phyloP scores from a whole-genome alignment of 2,888 invertebrate genomes.

The Fragum fragum region DNA sequence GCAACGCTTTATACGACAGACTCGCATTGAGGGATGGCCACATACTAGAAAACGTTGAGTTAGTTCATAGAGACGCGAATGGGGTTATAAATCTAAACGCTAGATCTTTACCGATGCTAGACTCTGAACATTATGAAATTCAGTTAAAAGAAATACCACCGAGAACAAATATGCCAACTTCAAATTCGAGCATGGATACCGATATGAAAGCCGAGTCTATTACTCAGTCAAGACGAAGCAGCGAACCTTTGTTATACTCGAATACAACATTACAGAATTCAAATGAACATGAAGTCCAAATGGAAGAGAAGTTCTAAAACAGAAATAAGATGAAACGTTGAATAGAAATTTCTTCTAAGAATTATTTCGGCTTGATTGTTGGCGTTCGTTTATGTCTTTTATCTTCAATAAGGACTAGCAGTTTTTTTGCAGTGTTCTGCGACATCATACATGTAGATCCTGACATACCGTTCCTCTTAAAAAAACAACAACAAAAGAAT shows the following conservation, averaged over 20 bases:
- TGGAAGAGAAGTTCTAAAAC: too few relatives aligned
- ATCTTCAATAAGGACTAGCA: too few relatives aligned
- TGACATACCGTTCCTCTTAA: too few relatives aligned
- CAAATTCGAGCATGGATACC: background rate
- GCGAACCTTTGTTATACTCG: background rate
- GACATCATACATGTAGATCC: too few relatives aligned
- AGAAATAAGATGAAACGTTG: too few relatives aligned
- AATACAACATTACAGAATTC: too few relatives aligned
- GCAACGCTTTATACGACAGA: conserved; percentile 18
- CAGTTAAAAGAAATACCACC: background rate
- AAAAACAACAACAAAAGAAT: too few relatives aligned
- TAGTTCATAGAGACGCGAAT: conserved; percentile 6
- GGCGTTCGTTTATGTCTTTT: too few relatives aligned
- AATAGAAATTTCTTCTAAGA: too few relatives aligned
- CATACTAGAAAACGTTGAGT: background rate
- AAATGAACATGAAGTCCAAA: too few relatives aligned
- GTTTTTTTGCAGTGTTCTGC: too few relatives aligned
- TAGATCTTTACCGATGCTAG: background rate
- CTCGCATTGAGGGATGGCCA: background rate
- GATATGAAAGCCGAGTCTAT: background rate
- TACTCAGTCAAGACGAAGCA: background rate
- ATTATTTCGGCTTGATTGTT: too few relatives aligned
- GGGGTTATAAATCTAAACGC: background rate
- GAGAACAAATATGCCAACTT: background rate
- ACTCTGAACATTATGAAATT: background rate